Evolutionary conservation across 2,888 invertebrate species (phyloP), one percentile per base, ranked within the genome.

Genomic region (Drosophila barbarae): DNA sequence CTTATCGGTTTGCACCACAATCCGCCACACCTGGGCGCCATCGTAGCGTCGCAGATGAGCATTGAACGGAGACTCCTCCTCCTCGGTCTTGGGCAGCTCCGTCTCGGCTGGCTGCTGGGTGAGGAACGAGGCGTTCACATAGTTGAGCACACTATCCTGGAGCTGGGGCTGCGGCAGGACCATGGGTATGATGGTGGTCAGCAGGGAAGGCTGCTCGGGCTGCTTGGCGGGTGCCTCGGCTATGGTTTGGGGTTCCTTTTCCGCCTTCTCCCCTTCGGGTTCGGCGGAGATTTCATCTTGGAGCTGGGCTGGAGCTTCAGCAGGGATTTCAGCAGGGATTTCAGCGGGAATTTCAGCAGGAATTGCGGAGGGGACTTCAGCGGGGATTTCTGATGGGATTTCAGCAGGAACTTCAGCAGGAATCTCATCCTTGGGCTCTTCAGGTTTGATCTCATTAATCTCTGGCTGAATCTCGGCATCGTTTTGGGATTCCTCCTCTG

Each of bases 1-100:
- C 84, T 89, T 91, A 71, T 91, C 90, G 36, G 90, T 90, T 49
- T 90, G 90, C 13, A 91, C 90, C 7, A 88, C 88, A 41, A 95
- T 93, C 84, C 94, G 92, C 94, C 95, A 94, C 15, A 95, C 88
- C 89, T 96, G 95, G 18, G 94, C 93, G 3, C 95, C 95, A 50
- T 92, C 91, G 87, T 95, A 96, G 52, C 92, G 92, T 42, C 94
- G 91, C 57, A 87, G 72, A 55, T 84, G 72, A 3, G 88, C 78
- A 59, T 59, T 88, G 56, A 78, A 85, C 2, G 56, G 15, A 5
- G 57, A 30, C 28, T 73, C 74, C 13, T 59, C 36, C 13, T 57
- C 36, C 26, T 76, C 70, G n/a, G 36, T 61, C 58, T 63, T 73
- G 9, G 55, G 59, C 36, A 56, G 28, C 12, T 74, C 64, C 52